phyloP scores from a whole-genome alignment of 2,888 invertebrate genomes.

The Tetrapedia diversipes region DNA sequence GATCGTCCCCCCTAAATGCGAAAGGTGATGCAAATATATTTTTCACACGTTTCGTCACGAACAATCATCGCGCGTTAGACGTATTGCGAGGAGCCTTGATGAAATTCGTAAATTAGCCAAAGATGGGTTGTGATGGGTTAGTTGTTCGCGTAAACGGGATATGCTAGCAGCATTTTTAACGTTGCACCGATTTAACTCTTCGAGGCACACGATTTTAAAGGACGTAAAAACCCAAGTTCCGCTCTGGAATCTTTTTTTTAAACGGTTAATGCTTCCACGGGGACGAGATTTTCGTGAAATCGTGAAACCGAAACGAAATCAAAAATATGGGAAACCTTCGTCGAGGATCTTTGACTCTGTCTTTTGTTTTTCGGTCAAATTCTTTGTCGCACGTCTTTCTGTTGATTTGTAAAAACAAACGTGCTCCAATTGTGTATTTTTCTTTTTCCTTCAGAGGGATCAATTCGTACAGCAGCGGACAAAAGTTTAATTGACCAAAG shows the following conservation, averaged over 20 bases:
- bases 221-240: too few relatives aligned
- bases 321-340: not conserved
- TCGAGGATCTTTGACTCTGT: slow-evolving; percentile 8
- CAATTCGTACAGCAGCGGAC: too few relatives aligned
- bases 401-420: slow-evolving; percentile 17
- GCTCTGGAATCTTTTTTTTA: too few relatives aligned
- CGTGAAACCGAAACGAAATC: too few relatives aligned
- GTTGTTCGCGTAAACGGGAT: not conserved
- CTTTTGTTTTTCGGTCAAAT: slow-evolving; percentile 14
- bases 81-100: not conserved
- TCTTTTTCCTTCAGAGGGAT: not conserved
- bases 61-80: not conserved
- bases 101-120: slow-evolving; percentile 20
- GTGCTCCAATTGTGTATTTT: slow-evolving; percentile 33
- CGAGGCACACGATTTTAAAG: too few relatives aligned
- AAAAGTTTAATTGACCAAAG: too few relatives aligned
- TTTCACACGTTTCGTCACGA: slow-evolving; percentile 5
- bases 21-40: slow-evolving; percentile 10
- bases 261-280: slow-evolving; percentile 16
- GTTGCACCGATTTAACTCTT: not conserved
- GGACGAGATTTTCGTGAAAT: slow-evolving; percentile 16
- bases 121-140: slow-evolving; percentile 23
- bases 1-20: too few relatives aligned
- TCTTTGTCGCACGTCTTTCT: slow-evolving; percentile 11
- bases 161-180: not conserved